Conservation (phyloP, 2,888 invertebrate genomes). For the Heliconius sara region DNA sequence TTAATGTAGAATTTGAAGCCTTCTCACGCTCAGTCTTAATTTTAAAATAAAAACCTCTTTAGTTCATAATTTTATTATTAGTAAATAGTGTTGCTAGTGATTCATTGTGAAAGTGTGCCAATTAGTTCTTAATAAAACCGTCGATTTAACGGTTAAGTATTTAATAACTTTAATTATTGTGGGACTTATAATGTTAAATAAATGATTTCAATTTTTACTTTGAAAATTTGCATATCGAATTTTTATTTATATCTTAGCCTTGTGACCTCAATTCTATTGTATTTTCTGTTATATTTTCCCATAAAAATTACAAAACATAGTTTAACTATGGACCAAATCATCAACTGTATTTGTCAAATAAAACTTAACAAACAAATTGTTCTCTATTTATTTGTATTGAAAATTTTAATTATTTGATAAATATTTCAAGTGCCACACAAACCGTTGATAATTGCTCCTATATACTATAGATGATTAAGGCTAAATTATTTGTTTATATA, state of each 20-base stretch:
- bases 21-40: constrained; percentile 50
- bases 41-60: constrained; percentile 65
- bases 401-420: background rate
- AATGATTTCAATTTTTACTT: constrained; percentile 17
- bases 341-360: constrained; percentile 5
- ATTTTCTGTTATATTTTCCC: background rate
- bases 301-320: background rate
- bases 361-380: background rate
- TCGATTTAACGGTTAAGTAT: constrained; percentile 64
- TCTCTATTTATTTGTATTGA: background rate
- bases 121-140: constrained; percentile 66
- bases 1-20: constrained; percentile 46
- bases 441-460: background rate
- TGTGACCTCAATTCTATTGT: background rate
- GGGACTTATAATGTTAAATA: constrained; percentile 36
- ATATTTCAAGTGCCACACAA: background rate
- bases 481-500: constrained; percentile 21
- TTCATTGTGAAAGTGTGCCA: constrained; percentile 83
- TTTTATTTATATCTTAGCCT: constrained; percentile 16
- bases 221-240: constrained; percentile 4
- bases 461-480: constrained; percentile 4
- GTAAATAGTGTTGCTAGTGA: constrained; percentile 80
- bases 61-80: constrained; percentile 69
- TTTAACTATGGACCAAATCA: background rate
- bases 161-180: constrained; percentile 69